These are phyloP conservation scores for Ophiodon elongatus DNA, from an alignment of 2,113 vertebrate genomes.

Conservation along the genomic window DNA sequence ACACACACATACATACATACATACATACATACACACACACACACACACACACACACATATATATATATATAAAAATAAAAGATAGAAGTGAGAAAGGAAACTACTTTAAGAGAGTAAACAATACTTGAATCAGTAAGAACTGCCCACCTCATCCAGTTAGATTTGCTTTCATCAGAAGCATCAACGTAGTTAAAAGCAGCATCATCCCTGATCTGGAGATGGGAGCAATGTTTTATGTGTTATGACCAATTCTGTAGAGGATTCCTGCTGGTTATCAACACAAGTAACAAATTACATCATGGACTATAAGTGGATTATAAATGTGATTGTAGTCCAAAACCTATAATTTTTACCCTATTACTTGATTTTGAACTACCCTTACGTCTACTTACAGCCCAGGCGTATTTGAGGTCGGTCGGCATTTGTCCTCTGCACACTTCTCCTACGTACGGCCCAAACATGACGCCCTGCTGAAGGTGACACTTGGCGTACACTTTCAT, in stretches of 20 bases:
- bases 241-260: background rate
- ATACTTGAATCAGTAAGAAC: background rate
- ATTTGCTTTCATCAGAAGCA: conserved; percentile 82
- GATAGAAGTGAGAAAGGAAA: background rate
- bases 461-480: conserved; percentile 74
- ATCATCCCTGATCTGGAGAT: conserved; percentile 72
- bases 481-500: conserved; percentile 74
- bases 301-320: background rate
- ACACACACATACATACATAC: no score
- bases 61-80: background rate
- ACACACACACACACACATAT: no score
- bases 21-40: no score
- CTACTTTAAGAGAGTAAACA: background rate
- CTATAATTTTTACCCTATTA: background rate
- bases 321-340: background rate
- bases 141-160: conserved; percentile 86
- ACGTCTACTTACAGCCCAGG: conserved; percentile 81
- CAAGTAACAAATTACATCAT: background rate
- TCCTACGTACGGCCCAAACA: conserved; percentile 84
- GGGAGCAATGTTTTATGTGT: background rate
- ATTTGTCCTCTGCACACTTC: conserved; percentile 72
- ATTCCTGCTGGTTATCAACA: background rate
- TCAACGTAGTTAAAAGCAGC: conserved; percentile 80
- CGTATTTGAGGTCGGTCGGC: conserved; percentile 74
- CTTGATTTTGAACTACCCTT: background rate